Conservation (phyloP, 2,797 vertebrate species). For the Darevskia nairensis region DNA sequence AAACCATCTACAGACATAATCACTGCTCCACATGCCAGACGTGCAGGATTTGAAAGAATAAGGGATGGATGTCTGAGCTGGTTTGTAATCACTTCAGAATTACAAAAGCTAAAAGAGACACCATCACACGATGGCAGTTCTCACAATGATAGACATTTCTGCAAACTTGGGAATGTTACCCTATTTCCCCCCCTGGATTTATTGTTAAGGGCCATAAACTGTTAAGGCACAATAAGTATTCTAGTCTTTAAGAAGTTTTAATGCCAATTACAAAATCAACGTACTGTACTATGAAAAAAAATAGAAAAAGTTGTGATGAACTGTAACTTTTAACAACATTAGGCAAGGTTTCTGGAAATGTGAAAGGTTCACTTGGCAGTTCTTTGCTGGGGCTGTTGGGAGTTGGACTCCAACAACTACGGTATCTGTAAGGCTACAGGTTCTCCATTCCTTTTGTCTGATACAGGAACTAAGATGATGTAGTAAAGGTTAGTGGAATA, state of each 20-base stretch:
- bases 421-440: no score
- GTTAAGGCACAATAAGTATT: not conserved
- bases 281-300: not conserved
- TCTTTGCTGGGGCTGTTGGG: no score
- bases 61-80: not conserved
- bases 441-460: no score
- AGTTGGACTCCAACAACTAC: no score
- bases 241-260: not conserved
- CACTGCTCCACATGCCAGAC: not conserved
- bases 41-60: slow-evolving; percentile 1
- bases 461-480: no score
- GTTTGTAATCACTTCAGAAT: not conserved
- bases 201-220: not conserved
- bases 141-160: not conserved
- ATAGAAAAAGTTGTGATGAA: no score
- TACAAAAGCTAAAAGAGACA: not conserved
- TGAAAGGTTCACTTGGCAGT: no score
- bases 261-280: not conserved
- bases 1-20: slow-evolving; percentile 13
- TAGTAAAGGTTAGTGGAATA: no score
- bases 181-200: no score
- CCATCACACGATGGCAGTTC: not conserved
- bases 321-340: no score
- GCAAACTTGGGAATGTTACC: not conserved
- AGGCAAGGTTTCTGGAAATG: no score